phyloP scores from a whole-genome alignment of 2,113 vertebrate species.

The Myiopsitta monachus region DNA sequence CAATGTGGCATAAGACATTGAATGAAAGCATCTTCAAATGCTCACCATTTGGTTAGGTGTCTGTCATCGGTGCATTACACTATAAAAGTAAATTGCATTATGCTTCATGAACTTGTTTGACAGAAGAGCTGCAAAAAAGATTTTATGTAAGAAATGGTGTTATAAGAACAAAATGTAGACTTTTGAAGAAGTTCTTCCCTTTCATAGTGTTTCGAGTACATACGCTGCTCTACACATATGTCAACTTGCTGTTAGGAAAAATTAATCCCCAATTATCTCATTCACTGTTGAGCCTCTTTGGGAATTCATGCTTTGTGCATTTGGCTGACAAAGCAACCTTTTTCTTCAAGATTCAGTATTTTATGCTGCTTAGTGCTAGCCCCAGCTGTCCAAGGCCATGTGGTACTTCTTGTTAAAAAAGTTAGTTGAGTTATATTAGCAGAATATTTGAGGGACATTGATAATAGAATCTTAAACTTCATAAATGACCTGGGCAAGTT shows the following conservation, averaged over 20 bases:
- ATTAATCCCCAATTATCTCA: constrained; percentile 60
- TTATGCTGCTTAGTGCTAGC: constrained; percentile 15
- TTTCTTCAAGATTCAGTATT: constrained; percentile 52
- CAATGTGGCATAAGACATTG: background rate
- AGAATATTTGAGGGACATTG: background rate
- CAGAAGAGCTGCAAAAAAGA: background rate
- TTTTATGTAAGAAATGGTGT: background rate
- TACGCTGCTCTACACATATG: background rate
- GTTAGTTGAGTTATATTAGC: background rate
- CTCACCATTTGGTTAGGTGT: background rate
- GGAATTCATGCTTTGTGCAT: constrained; percentile 24
- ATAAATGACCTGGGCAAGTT: background rate
- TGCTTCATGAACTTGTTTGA: background rate
- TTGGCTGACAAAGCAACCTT: constrained; percentile 52
- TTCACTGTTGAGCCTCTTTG: constrained; percentile 7
- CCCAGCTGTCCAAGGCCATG: background rate
- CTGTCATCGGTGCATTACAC: background rate
- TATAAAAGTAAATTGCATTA: background rate
- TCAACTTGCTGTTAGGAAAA: constrained; percentile 35
- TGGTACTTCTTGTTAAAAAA: background rate
- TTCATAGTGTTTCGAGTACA: background rate
- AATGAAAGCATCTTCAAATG: constrained; percentile 6
- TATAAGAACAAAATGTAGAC: background rate
- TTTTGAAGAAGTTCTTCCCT: background rate
- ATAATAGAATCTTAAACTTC: background rate